Conservation (phyloP, 1,140 invertebrate species). For the Drosophila pallidifrons region DNA sequence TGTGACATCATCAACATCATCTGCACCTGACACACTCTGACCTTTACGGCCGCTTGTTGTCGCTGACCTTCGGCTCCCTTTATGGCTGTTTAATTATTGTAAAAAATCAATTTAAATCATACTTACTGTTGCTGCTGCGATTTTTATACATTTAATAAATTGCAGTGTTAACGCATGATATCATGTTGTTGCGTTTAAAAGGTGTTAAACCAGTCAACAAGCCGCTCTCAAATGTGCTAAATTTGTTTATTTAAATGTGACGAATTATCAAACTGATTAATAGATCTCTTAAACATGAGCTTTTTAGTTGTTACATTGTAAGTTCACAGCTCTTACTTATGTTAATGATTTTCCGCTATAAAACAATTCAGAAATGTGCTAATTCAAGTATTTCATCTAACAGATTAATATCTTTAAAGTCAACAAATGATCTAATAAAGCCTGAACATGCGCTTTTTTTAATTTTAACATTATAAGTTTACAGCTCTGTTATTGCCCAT, state of each 20-base stretch:
- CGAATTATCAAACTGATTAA: background rate
- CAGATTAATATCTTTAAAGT: too few species aligned
- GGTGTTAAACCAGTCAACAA: background rate
- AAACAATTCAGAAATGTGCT: too few species aligned
- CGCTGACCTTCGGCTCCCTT: constrained; percentile 62
- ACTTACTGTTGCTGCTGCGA: constrained; percentile 11
- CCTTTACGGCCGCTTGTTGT: constrained; percentile 60
- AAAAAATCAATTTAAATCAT: constrained; percentile 38
- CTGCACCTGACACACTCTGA: constrained; percentile 59
- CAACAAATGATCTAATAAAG: too few species aligned
- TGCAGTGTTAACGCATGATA: constrained; percentile 10
- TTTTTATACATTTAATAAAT: constrained; percentile 10
- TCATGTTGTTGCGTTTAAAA: constrained; percentile 8
- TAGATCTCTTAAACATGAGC: too few species aligned
- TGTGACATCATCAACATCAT: constrained; percentile 59
- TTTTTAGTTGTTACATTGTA: too few species aligned
- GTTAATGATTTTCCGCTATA: too few species aligned
- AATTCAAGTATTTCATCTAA: too few species aligned
- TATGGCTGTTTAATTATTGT: constrained; percentile 62
- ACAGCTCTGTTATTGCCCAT: background rate
- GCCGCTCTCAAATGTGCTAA: background rate
- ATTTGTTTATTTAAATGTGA: background rate
- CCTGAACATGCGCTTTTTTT: background rate
- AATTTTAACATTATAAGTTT: too few species aligned
- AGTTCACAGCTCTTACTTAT: too few species aligned